phyloP scores from a whole-genome alignment of 1,140 invertebrate genomes.

The Popillia japonica region DNA sequence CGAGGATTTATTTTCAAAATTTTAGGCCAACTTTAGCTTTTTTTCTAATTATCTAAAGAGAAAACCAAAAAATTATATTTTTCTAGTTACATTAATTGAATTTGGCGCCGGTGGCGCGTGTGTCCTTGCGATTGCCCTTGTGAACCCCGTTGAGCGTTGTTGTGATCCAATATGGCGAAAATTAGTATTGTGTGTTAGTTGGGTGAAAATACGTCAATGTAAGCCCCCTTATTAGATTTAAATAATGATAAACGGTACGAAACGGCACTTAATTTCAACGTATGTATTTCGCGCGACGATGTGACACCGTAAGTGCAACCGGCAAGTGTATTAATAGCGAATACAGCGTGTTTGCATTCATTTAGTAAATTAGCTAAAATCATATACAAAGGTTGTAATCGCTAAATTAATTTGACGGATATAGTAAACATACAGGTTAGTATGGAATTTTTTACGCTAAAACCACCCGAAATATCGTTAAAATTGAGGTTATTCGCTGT shows the following conservation, averaged over 20 bases:
- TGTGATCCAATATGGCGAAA: conserved; percentile 62
- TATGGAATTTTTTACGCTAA: conserved; percentile 6
- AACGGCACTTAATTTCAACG: neutral
- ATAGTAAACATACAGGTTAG: conserved; percentile 39
- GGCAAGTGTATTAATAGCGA: conserved; percentile 18
- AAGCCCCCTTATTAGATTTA: conserved; percentile 34
- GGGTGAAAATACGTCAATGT: conserved; percentile 54
- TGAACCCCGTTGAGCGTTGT: conserved; percentile 60
- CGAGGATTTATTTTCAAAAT: neutral
- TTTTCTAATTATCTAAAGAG: neutral
- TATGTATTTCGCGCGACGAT: conserved; percentile 11
- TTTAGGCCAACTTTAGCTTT: too few relatives aligned
- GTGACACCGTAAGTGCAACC: conserved; percentile 3
- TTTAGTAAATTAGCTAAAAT: conserved; percentile 50
- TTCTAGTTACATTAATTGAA: conserved; percentile 41
- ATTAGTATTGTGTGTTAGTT: conserved; percentile 59
- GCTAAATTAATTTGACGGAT: conserved; percentile 40
- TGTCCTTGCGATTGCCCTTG: conserved; percentile 58
- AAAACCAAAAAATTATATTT: neutral
- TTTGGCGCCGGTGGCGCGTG: conserved; percentile 48
- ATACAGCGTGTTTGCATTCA: conserved; percentile 49
- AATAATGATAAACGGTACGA: conserved; percentile 35
- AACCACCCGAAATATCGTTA: conserved; percentile 6
- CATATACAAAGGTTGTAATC: conserved; percentile 55
- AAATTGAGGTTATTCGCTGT: conserved; percentile 45